phyloP scores from a whole-genome alignment of 1,140 invertebrate species.

The Drosophila erecta region DNA sequence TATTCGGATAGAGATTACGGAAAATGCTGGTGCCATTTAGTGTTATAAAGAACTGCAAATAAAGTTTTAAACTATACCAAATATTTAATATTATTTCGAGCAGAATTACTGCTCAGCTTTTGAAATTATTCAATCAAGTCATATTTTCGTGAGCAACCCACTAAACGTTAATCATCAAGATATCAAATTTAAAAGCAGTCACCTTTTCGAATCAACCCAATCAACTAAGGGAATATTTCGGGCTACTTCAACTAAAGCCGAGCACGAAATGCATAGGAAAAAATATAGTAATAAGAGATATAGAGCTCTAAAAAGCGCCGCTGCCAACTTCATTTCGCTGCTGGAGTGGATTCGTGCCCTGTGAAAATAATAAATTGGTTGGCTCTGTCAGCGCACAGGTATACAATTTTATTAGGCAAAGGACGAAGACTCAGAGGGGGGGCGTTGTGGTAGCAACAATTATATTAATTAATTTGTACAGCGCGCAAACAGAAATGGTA shows the following conservation, averaged over 20 bases:
- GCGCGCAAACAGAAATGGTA: conserved; percentile 15
- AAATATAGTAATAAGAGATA: conserved; percentile 47
- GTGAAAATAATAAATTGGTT: conserved; percentile 68
- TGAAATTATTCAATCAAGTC: no score
- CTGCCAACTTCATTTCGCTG: neutral
- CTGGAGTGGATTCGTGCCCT: conserved; percentile 28
- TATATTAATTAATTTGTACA: conserved; percentile 78
- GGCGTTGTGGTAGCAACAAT: conserved; percentile 64
- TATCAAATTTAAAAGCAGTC: neutral
- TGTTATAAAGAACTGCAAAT: no score
- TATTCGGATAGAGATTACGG: no score
- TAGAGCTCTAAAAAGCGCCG: conserved; percentile 23
- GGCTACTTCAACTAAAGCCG: neutral
- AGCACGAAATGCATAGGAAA: conserved; percentile 7
- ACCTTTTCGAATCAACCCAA: neutral
- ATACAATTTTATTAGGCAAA: conserved; percentile 62
- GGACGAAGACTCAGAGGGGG: neutral
- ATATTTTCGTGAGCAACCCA: no score
- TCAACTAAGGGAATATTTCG: neutral
- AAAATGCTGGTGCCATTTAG: no score
- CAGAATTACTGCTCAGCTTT: no score
- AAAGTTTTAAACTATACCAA: no score
- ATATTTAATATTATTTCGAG: no score
- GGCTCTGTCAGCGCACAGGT: conserved; percentile 23
- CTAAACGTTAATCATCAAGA: no score